phyloP scores from a whole-genome alignment of 1,140 invertebrate species.

The Aphelenchoides avenae region DNA sequence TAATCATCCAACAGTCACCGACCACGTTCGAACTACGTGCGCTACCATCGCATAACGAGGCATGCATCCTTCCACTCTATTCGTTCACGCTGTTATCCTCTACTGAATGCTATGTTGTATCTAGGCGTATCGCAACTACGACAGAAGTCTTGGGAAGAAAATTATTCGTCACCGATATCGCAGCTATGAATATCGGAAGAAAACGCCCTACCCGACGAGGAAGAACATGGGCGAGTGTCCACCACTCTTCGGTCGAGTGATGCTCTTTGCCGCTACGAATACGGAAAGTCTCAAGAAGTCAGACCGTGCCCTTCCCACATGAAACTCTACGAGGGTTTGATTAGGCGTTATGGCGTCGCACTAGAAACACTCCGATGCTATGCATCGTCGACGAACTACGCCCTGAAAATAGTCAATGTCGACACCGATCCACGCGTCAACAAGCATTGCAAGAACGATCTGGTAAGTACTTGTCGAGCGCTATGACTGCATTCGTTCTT shows the following conservation, averaged over 20 bases:
- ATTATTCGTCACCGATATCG: no score
- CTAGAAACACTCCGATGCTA: constrained; percentile 10
- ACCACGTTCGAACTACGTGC: no score
- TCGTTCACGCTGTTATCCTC: no score
- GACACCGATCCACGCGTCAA: background rate
- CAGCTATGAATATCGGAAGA: no score
- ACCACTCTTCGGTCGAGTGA: background rate
- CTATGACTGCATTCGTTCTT: no score
- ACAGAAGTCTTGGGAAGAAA: no score
- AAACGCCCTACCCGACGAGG: background rate
- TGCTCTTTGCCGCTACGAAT: background rate
- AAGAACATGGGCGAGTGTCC: constrained; percentile 5
- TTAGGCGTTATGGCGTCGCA: constrained; percentile 6
- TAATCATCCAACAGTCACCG: no score
- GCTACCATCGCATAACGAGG: no score
- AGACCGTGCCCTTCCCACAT: constrained; percentile 3
- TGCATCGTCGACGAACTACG: constrained; percentile 3
- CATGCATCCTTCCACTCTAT: no score
- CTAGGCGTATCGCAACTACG: no score
- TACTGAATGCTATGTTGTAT: no score
- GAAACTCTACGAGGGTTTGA: background rate
- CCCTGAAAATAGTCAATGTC: constrained; percentile 1
- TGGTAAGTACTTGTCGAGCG: no score
- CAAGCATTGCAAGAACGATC: background rate
- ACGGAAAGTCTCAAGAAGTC: background rate